Evolutionary conservation across 1,140 invertebrate genomes (phyloP), one percentile per base, ranked within the genome.

Genomic region (Limonius californicus): DNA sequence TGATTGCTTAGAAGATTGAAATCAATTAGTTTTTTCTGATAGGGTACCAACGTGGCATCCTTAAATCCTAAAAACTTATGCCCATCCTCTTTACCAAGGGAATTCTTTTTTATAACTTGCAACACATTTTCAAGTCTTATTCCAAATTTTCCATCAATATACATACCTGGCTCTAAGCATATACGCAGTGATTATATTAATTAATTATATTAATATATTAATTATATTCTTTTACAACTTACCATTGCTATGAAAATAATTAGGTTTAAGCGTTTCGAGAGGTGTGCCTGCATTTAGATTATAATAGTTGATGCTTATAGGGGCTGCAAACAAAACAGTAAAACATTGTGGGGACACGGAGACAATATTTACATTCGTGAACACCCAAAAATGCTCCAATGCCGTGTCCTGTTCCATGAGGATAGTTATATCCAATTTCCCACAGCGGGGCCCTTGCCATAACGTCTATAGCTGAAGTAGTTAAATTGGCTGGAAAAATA

Each of bases 111-210:
- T 11, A 90, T 77, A 1, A 97, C 89, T 77, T 95, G 86, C n/a
- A 97, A 78, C 39, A 95, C 83, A 77, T 95, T 98, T 74, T 97
- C 95, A 32, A 99, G 82, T 43, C 94, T 84, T 20, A 97, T 86
- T 1, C 97, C 97, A 80, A 94, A 99, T 61, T 91, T 85, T 8
- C 85, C 85, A 68, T 87, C 85, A 74, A 94, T 88, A 72, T 91
- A 91, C 78, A 84, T 92, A 1, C 88, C 89, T 2, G 90, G 90
- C 68, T 90, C 90, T 89, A 70, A 16, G 73, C 75, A 65, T 47
- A n/a, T n/a, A n/a, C n/a, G n/a, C n/a, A n/a, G n/a, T n/a, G n/a
- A n/a, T n/a, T n/a, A n/a, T n/a, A n/a, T n/a, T n/a, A n/a, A n/a
- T n/a, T n/a, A n/a, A n/a, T n/a, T n/a, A n/a, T n/a, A n/a, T n/a